Evolutionary conservation across 1,140 invertebrate genomes (phyloP).

Genomic region (Conopomorpha cramerella): DNA sequence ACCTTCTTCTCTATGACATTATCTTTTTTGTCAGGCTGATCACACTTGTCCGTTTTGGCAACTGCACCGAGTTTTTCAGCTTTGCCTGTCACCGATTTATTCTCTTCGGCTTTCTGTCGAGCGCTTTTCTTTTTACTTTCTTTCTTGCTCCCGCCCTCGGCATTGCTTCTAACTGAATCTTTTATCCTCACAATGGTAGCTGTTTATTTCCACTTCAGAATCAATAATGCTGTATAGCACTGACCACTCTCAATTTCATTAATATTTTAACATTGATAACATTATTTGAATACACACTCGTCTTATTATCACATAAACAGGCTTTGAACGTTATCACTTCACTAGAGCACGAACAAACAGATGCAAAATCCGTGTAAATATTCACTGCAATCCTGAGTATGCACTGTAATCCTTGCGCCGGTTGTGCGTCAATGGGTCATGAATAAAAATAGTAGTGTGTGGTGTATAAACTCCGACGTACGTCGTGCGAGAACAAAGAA

Average conservation of each 20-base stretch:
- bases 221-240: too few species aligned
- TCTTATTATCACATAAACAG: too few species aligned
- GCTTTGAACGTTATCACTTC: neutral
- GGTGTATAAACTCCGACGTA: too few species aligned
- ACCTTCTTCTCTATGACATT: too few species aligned
- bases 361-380: slow-evolving; percentile 15
- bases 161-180: slow-evolving; percentile 59
- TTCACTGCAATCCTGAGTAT: slow-evolving; percentile 52
- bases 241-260: too few species aligned
- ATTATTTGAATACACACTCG: too few species aligned
- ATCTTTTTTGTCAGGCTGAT: too few species aligned
- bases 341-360: too few species aligned
- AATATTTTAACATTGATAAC: too few species aligned
- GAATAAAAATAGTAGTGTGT: slow-evolving; percentile 43
- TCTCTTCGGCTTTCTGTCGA: slow-evolving; percentile 45
- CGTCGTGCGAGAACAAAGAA: slow-evolving; percentile 26
- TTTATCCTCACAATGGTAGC: slow-evolving; percentile 62
- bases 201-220: slow-evolving; percentile 11
- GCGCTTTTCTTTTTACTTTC: slow-evolving; percentile 59
- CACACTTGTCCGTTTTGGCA: slow-evolving; percentile 36
- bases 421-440: too few species aligned
- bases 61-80: slow-evolving; percentile 20
- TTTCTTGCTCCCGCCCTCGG: slow-evolving; percentile 55
- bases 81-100: slow-evolving; percentile 30
- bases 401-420: slow-evolving; percentile 58